Percentiles rank a stretch among this genome's conserved stretches.
These are phyloP conservation scores for Clanis bilineata DNA, from an alignment of 2,888 invertebrate genomes.

Conservation along the genomic window DNA sequence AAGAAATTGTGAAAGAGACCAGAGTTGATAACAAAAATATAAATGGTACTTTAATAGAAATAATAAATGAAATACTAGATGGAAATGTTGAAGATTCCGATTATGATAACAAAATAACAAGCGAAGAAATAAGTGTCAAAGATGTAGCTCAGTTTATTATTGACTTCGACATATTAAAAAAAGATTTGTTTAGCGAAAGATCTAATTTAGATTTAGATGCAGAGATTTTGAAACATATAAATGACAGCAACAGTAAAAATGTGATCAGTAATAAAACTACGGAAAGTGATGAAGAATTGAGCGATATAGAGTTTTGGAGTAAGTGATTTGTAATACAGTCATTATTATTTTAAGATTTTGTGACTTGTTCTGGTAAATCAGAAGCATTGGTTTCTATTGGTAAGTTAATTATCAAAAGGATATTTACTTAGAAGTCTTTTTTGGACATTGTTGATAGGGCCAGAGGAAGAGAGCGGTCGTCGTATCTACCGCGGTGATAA, in stretches of 20 bases:
- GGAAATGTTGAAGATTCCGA: slow-evolving; percentile 36
- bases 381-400: too few relatives aligned
- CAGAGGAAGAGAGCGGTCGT: slow-evolving; percentile 37
- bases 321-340: slow-evolving; percentile 30
- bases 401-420: too few relatives aligned
- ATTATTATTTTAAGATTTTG: background rate
- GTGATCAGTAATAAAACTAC: slow-evolving; percentile 17
- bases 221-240: slow-evolving; percentile 34
- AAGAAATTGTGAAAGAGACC: slow-evolving; percentile 43
- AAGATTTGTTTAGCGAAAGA: background rate
- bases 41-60: slow-evolving; percentile 43
- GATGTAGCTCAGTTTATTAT: slow-evolving; percentile 41
- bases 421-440: background rate
- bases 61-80: slow-evolving; percentile 51
- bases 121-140: slow-evolving; percentile 31
- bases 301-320: slow-evolving; percentile 58
- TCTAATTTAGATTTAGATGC: slow-evolving; percentile 31
- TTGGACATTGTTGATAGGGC: slow-evolving; percentile 32
- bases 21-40: slow-evolving; percentile 41
- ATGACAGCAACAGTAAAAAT: slow-evolving; percentile 3
- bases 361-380: too few relatives aligned
- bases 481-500: slow-evolving; percentile 52
- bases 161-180: slow-evolving; percentile 41
- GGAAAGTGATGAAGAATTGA: slow-evolving; percentile 27
- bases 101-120: slow-evolving; percentile 3